These are phyloP conservation scores for Thymelicus sylvestris DNA, from an alignment of 2,888 invertebrate genomes.

Conservation along the genomic window DNA sequence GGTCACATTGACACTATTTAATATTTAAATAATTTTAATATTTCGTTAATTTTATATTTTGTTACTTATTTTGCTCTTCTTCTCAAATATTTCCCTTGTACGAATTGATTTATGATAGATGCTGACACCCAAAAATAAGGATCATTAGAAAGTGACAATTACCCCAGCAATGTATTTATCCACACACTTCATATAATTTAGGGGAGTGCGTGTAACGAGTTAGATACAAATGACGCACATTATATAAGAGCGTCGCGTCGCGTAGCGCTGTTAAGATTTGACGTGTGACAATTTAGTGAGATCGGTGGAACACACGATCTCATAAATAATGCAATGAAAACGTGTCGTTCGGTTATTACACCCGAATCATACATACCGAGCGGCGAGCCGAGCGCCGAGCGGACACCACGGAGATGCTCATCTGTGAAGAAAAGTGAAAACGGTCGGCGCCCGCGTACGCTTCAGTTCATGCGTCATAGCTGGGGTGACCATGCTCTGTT, in stretches of 20 bases:
- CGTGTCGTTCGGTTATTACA: slow-evolving; percentile 69
- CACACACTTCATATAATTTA: slow-evolving; percentile 17
- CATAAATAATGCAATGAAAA: slow-evolving; percentile 67
- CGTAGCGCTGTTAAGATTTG: slow-evolving; percentile 23
- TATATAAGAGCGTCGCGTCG: slow-evolving; percentile 21
- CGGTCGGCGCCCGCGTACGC: slow-evolving; percentile 33
- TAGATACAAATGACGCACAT: slow-evolving; percentile 22
- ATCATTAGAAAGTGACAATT: slow-evolving; percentile 19
- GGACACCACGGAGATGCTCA: slow-evolving; percentile 39
- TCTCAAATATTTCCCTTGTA: too few relatives aligned
- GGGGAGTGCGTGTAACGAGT: slow-evolving; percentile 14
- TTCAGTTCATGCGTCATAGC: slow-evolving; percentile 25
- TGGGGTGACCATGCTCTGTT: slow-evolving; percentile 7
- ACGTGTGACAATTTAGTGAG: slow-evolving; percentile 58
- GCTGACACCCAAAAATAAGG: not conserved
- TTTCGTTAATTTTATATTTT: too few relatives aligned
- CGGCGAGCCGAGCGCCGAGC: not conserved
- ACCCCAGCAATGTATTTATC: not conserved
- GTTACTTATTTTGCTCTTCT: too few relatives aligned
- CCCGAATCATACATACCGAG: slow-evolving; percentile 70
- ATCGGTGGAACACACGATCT: slow-evolving; percentile 53
- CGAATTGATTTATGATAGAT: too few relatives aligned
- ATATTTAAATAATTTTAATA: too few relatives aligned
- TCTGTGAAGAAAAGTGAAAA: slow-evolving; percentile 55
- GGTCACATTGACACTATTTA: too few relatives aligned